These are phyloP conservation scores for Carassius carassius DNA, from an alignment of 2,113 vertebrate species.

Conservation along the genomic window DNA sequence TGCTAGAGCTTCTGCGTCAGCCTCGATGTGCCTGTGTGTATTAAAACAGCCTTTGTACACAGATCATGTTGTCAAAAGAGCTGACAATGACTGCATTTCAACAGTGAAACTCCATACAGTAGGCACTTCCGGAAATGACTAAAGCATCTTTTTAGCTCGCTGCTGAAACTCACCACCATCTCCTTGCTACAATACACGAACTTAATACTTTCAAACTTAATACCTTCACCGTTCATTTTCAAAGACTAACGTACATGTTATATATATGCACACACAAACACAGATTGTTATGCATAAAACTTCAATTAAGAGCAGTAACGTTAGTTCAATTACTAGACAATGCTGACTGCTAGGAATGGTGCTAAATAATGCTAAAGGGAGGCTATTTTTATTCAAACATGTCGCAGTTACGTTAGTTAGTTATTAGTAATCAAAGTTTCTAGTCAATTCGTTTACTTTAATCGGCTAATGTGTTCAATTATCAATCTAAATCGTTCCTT, in stretches of 20 bases:
- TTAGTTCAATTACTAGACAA: neutral
- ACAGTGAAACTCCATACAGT: neutral
- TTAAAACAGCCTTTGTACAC: constrained; percentile 1
- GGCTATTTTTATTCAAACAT: constrained; percentile 27
- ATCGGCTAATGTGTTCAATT: too few species aligned
- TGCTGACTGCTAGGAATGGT: neutral
- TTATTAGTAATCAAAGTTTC: neutral
- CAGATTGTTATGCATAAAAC: neutral
- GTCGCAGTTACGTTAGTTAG: neutral
- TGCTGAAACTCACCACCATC: constrained; percentile 25
- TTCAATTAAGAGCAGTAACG: neutral
- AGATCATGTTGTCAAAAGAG: neutral
- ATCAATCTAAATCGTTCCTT: neutral
- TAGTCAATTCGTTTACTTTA: neutral
- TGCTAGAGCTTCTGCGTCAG: neutral
- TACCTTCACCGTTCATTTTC: neutral
- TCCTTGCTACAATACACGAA: neutral
- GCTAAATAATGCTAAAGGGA: constrained; percentile 27
- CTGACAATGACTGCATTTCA: constrained; percentile 25
- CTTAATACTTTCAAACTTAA: neutral
- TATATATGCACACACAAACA: neutral
- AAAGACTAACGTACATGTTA: neutral
- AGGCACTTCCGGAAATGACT: constrained; percentile 25
- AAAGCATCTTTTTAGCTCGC: constrained; percentile 13
- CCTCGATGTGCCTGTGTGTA: neutral